Percentiles rank a stretch among this genome's conserved stretches.
Evolutionary conservation across 1,140 invertebrate genomes (phyloP).

Genomic region (Formica selysi): DNA sequence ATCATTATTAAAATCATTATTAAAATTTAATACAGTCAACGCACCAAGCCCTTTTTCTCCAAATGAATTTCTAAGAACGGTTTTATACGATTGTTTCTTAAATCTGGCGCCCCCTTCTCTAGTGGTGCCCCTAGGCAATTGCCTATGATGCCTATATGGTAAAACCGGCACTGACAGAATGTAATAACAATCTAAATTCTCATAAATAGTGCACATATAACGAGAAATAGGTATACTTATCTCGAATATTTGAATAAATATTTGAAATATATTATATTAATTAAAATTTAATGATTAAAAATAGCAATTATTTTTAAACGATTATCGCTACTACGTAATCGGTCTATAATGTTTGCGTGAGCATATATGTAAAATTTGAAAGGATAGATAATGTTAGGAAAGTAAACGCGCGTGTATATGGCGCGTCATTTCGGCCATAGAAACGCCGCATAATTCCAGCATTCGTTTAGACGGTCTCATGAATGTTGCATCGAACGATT

Average conservation of each 20-base stretch:
- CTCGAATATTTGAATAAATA: background rate
- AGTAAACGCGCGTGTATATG: background rate
- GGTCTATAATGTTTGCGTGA: background rate
- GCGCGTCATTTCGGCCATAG: background rate
- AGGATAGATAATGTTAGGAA: background rate
- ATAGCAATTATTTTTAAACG: background rate
- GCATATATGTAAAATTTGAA: background rate
- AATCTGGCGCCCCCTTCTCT: no score
- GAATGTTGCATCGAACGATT: slow-evolving; percentile 64
- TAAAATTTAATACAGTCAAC: no score
- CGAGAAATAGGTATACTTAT: background rate
- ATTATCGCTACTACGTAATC: background rate
- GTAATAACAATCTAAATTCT: background rate
- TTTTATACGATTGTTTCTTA: no score
- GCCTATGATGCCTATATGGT: no score
- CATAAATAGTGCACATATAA: background rate
- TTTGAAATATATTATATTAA: background rate
- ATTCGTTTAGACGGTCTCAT: slow-evolving; percentile 48
- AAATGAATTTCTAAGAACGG: no score
- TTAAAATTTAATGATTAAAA: background rate
- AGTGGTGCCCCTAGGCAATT: no score
- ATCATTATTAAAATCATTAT: no score
- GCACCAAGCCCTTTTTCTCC: no score
- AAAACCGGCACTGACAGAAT: no score
- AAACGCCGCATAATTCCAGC: slow-evolving; percentile 10